These are phyloP conservation scores for Druon quercuslanigerum DNA, from an alignment of 1,140 invertebrate species.

Conservation along the genomic window DNA sequence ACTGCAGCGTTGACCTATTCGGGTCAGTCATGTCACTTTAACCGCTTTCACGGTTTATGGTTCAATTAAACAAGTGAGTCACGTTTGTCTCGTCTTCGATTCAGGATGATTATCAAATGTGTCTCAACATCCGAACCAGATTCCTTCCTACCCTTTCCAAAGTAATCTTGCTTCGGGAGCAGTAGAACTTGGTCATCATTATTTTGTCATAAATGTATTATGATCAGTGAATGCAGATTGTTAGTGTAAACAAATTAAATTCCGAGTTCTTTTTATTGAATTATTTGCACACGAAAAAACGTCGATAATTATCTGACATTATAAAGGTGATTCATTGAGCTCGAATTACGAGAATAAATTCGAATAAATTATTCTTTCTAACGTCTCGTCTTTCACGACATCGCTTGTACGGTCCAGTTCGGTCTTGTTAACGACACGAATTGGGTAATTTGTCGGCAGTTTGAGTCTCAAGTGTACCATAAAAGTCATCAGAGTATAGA, in stretches of 20 bases:
- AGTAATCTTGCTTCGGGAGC: conserved; percentile 39
- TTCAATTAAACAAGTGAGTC: conserved; percentile 46
- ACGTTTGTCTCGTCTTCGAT: conserved; percentile 2
- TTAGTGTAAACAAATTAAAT: no score
- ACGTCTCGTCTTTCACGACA: conserved; percentile 36
- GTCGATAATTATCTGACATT: no score
- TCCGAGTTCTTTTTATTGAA: no score
- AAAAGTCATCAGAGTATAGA: conserved; percentile 35
- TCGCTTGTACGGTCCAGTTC: conserved; percentile 44
- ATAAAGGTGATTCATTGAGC: no score
- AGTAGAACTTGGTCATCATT: conserved; percentile 46
- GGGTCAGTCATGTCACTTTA: conserved; percentile 46
- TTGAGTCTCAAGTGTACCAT: conserved; percentile 41
- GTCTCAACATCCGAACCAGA: not conserved
- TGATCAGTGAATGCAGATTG: no score
- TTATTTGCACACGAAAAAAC: no score
- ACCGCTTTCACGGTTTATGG: conserved; percentile 49
- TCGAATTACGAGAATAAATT: conserved; percentile 43
- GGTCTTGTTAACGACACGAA: conserved; percentile 51
- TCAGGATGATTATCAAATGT: conserved; percentile 22
- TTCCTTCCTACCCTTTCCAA: conserved; percentile 28
- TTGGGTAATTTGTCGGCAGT: conserved; percentile 51
- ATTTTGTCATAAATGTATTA: not conserved
- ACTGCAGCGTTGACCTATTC: conserved; percentile 18
- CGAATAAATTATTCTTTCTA: conserved; percentile 57